phyloP scores from a whole-genome alignment of 2,113 vertebrate species.

The Vulpes lagopus region DNA sequence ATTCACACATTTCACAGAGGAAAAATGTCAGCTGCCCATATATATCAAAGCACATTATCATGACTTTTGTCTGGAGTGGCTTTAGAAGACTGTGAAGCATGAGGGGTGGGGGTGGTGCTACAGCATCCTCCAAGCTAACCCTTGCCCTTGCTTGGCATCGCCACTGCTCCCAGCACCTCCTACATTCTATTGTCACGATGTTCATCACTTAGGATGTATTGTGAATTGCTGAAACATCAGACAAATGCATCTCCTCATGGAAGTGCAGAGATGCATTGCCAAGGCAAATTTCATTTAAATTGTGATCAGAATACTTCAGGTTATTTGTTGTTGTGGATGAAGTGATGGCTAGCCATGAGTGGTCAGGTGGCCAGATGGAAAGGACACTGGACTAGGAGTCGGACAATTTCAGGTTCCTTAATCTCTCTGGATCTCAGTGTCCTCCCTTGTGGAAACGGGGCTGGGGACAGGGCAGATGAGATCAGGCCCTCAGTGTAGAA shows the following conservation, averaged over 20 bases:
- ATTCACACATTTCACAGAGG: neutral
- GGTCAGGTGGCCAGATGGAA: neutral
- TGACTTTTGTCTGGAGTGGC: neutral
- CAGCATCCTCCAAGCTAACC: neutral
- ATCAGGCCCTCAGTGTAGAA: neutral
- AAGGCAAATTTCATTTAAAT: neutral
- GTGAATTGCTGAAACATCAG: neutral
- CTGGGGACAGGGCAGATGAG: neutral
- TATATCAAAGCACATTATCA: neutral
- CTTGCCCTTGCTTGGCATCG: neutral
- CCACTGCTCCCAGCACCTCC: neutral
- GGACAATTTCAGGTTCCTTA: neutral
- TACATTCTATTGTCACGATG: fast-evolving
- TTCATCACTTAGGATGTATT: neutral
- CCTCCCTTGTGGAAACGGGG: neutral
- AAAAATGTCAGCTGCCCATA: neutral
- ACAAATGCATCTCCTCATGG: neutral
- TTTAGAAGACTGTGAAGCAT: neutral
- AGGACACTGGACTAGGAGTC: neutral
- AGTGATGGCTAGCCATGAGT: too few relatives aligned
- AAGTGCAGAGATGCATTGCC: neutral
- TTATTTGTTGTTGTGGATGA: neutral
- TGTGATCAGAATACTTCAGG: neutral
- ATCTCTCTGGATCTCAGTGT: neutral
- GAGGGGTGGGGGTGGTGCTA: neutral